phyloP scores from a whole-genome alignment of 2,797 vertebrate genomes.

The Sebastolobus altivelis region DNA sequence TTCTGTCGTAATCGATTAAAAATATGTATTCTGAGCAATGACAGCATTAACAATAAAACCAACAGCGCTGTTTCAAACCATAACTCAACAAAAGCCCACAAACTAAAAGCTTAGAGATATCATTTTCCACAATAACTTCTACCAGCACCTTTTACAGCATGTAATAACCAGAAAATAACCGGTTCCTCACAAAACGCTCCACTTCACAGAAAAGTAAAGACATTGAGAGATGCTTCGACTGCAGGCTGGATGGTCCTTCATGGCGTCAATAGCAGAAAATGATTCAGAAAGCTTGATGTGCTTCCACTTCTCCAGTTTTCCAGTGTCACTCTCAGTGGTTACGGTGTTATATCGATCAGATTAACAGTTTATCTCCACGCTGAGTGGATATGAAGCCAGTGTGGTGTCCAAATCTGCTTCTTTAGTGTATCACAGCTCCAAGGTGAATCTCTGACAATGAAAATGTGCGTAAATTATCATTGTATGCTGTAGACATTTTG shows the following conservation, averaged over 20 bases:
- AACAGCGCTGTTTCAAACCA: constrained; percentile 5
- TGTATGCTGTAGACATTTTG: background rate
- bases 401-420: constrained; percentile 7
- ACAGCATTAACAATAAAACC: constrained; percentile 5
- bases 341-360: background rate
- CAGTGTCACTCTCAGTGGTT: background rate
- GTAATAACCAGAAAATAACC: constrained; percentile 40
- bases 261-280: background rate
- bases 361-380: constrained; percentile 10
- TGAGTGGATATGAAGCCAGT: background rate
- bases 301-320: background rate
- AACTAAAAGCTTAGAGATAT: constrained; percentile 36
- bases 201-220: constrained; percentile 55
- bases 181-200: constrained; percentile 45
- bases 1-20: background rate
- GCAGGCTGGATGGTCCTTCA: background rate
- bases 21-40: constrained; percentile 13
- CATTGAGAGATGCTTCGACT: background rate
- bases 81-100: constrained; percentile 9
- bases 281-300: constrained; percentile 3
- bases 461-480: background rate
- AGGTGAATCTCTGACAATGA: background rate
- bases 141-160: constrained; percentile 29
- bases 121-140: constrained; percentile 17
- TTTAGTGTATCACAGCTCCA: background rate